Base-by-base conservation (phyloP, 2,888 invertebrate genomes). In the Andrena bucephala region DNA sequence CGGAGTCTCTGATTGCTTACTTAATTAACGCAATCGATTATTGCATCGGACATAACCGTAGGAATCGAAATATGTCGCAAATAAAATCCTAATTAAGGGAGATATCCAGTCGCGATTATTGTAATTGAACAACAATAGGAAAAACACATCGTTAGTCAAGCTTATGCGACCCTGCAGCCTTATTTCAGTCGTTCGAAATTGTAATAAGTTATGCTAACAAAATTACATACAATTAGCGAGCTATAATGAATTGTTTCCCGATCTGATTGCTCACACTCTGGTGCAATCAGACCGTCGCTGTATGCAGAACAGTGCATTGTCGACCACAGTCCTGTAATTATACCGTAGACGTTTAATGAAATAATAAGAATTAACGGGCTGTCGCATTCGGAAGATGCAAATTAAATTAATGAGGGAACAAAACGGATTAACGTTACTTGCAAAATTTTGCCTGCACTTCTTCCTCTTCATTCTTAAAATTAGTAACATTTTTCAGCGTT, bases 201-300 rank as follows among this genome's bases (percentile, higher is more conserved):
- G 36, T 31, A 54, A 74, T 81, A 85, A 84, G 42, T 75, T 76
- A 69, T 54, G 69, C 57, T 66, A 63, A 70, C 81, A 63, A 72
- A 72, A 78, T 78, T 70, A 78, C 67, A 29, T 10, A 48, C 80
- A 77, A 83, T 86, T 67, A 76, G 57, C 54, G 33, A 24, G 78
- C 70, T 78, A 36, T 76, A 85, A 86, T 71, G 77, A 81, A 85
- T 76, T 77, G 80, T 77, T 75, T 73, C 76, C 70, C 75, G 48
- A 69, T 68, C 68, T 81, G 80, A 79, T 85, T 81, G 73, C 63
- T 68, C 68, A 48, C 66, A 50, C 29, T 10, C 10, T 33, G 42
- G 10, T 36, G 50, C 31, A 76, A 76, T 71, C 66, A 54, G n/a
- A 65, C 20, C 20, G 8, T 10, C 16, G 59, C 27, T 75, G 16